phyloP scores from a whole-genome alignment of 2,113 vertebrate genomes.

The Prinia subflava region DNA sequence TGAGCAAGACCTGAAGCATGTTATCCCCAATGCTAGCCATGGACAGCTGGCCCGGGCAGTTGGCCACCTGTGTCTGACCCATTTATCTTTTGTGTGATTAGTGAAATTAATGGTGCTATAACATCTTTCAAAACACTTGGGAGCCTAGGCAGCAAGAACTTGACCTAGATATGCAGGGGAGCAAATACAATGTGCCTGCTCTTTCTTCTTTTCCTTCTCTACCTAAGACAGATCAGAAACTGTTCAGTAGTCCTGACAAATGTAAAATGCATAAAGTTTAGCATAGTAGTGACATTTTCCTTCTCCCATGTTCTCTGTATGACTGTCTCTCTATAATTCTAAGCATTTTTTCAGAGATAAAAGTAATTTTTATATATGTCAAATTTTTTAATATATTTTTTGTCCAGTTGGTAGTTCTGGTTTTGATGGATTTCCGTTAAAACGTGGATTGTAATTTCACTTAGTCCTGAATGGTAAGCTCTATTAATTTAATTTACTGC shows the following conservation, averaged over 20 bases:
- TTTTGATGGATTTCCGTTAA: background rate
- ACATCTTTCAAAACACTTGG: background rate
- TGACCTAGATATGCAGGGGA: background rate
- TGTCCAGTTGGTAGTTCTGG: background rate
- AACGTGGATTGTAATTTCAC: background rate
- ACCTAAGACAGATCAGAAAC: background rate
- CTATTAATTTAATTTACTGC: background rate
- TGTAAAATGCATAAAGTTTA: background rate
- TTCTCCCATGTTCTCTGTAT: background rate
- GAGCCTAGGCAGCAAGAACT: background rate
- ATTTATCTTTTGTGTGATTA: conserved; percentile 4
- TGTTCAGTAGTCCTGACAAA: background rate
- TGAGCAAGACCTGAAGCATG: background rate
- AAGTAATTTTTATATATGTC: background rate
- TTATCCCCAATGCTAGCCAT: background rate
- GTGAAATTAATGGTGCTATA: background rate
- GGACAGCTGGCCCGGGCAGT: background rate
- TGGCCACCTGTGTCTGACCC: background rate
- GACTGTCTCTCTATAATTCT: background rate
- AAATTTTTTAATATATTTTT: background rate
- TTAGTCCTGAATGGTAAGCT: background rate
- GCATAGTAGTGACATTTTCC: background rate
- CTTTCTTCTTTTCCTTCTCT: background rate
- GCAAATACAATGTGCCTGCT: background rate
- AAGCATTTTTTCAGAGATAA: background rate